phyloP scores from a whole-genome alignment of 2,113 vertebrate genomes.

The Promerops cafer region DNA sequence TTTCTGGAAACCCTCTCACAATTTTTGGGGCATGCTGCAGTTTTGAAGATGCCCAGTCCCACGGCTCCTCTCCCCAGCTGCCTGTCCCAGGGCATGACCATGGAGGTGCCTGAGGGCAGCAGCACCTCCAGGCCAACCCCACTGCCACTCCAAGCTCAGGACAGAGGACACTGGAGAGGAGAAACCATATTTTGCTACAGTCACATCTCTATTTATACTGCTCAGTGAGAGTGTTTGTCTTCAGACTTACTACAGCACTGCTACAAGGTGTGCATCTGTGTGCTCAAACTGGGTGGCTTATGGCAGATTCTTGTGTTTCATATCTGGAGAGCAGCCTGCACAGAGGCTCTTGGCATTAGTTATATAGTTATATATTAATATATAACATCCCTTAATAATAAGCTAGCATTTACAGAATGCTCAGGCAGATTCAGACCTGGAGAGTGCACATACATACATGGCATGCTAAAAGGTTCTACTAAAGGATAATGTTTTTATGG shows the following conservation, averaged over 20 bases:
- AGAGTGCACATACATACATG: neutral
- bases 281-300: neutral
- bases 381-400: neutral
- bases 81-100: accelerated
- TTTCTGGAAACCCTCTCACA: neutral
- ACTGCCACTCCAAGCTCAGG: neutral
- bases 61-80: neutral
- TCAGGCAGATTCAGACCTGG: neutral
- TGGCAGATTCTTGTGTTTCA: neutral
- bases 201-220: neutral
- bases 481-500: neutral
- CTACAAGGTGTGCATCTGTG: neutral
- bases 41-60: neutral
- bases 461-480: neutral
- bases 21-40: neutral
- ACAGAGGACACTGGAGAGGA: neutral
- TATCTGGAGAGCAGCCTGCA: neutral
- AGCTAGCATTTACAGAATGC: neutral
- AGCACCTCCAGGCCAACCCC: neutral
- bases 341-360: neutral
- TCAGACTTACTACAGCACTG: neutral
- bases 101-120: accelerated
- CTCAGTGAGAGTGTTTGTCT: neutral
- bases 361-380: neutral
- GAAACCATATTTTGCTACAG: neutral